phyloP scores from a whole-genome alignment of 2,888 invertebrate species.

The Enchytraeus crypticus region DNA sequence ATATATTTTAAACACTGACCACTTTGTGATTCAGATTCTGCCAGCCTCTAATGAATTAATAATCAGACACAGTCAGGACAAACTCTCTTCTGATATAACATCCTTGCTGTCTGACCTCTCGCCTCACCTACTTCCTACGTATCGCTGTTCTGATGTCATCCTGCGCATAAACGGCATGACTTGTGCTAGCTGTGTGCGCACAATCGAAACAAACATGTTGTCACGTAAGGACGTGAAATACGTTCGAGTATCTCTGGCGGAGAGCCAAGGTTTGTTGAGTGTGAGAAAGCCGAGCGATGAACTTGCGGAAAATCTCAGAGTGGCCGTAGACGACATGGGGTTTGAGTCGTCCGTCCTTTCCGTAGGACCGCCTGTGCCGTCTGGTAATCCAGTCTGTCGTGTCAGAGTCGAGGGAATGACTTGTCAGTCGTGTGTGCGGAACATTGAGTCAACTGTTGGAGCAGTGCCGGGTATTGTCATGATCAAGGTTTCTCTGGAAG shows the following conservation, averaged over 20 bases:
- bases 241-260: slow-evolving; percentile 76
- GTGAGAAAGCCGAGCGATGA: slow-evolving; percentile 51
- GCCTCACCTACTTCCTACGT: too few relatives aligned
- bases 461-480: slow-evolving; percentile 59
- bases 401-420: slow-evolving; percentile 50
- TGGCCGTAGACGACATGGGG: not conserved
- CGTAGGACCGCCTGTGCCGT: not conserved
- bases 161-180: slow-evolving; percentile 62
- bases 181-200: slow-evolving; percentile 87
- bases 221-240: slow-evolving; percentile 70
- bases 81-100: too few relatives aligned
- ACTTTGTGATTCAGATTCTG: too few relatives aligned
- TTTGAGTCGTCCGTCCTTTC: not conserved
- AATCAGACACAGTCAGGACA: too few relatives aligned
- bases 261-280: slow-evolving; percentile 75
- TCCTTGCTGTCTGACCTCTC: too few relatives aligned
- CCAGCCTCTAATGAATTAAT: too few relatives aligned
- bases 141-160: too few relatives aligned
- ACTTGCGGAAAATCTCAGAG: not conserved
- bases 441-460: slow-evolving; percentile 47
- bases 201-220: slow-evolving; percentile 74
- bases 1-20: too few relatives aligned
- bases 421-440: slow-evolving; percentile 51
- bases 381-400: not conserved
- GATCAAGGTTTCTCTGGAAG: slow-evolving; percentile 80